These are phyloP conservation scores for Rhopalosiphum padi DNA, from an alignment of 1,140 invertebrate species.

Conservation along the genomic window DNA sequence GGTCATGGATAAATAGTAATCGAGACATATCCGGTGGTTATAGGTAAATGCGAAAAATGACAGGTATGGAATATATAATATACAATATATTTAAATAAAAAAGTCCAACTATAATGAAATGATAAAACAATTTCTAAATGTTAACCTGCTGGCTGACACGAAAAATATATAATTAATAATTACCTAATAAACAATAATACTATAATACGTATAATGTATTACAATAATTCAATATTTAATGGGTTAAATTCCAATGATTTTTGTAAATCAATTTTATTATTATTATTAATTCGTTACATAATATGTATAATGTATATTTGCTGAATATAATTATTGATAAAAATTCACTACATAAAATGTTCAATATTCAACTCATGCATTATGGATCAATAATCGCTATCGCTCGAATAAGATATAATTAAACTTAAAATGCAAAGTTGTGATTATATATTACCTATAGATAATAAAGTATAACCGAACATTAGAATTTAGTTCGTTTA, in stretches of 20 bases:
- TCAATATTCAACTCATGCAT: not conserved
- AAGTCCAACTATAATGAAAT: not conserved
- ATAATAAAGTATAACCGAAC: not conserved
- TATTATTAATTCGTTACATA: not conserved
- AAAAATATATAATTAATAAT: too few species aligned
- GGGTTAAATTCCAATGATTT: slow-evolving; percentile 6
- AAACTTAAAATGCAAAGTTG: not conserved
- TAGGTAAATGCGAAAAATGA: not conserved
- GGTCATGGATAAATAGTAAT: not conserved
- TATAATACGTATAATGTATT: not conserved
- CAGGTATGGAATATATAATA: not conserved
- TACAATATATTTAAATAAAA: not conserved
- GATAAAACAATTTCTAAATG: too few species aligned
- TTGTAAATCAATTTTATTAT: not conserved
- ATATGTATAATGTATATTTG: not conserved
- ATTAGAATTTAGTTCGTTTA: not conserved
- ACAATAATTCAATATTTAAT: not conserved
- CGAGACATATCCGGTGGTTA: not conserved
- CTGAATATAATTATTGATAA: not conserved
- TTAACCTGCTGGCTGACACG: too few species aligned
- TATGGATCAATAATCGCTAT: not conserved
- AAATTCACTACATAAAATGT: not conserved
- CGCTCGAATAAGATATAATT: not conserved
- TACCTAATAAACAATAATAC: not conserved
- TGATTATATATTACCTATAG: not conserved